phyloP scores from a whole-genome alignment of 2,797 vertebrate genomes.

The Lepilemur septentrionalis region DNA sequence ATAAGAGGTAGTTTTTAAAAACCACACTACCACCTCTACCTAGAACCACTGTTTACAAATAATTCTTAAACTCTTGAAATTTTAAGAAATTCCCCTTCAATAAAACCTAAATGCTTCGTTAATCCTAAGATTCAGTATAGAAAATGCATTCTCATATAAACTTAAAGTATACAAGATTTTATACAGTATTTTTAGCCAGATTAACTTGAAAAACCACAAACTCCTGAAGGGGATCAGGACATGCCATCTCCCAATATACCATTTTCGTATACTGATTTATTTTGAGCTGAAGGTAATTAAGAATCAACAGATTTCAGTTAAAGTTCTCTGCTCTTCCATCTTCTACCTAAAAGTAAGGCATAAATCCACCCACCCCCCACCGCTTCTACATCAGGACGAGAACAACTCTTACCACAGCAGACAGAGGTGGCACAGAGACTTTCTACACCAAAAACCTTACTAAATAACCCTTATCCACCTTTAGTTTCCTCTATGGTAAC shows the following conservation, averaged over 20 bases:
- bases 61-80: not conserved
- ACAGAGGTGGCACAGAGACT: not conserved
- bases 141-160: not conserved
- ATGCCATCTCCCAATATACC: not conserved
- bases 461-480: not conserved
- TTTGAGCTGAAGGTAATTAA: slow-evolving; percentile 2
- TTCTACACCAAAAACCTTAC: not conserved
- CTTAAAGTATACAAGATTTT: not conserved
- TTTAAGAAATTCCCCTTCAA: slow-evolving; percentile 4
- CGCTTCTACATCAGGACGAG: not conserved
- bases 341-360: not conserved
- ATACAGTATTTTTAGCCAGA: not conserved
- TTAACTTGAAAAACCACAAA: slow-evolving; percentile 20
- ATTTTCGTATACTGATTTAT: not conserved
- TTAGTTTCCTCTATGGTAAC: not conserved
- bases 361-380: not conserved
- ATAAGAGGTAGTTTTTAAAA: not conserved
- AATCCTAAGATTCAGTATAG: not conserved
- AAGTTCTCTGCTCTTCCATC: not conserved
- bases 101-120: not conserved
- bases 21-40: not conserved
- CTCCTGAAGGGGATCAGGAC: not conserved
- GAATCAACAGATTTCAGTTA: not conserved
- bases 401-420: not conserved
- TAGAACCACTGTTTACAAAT: not conserved